A percentile compares a stretch with the other conserved stretches of the same genome.
Evolutionary conservation across 64 coral and sea anemone genomes (phyloP).

Genomic region (Porites australiensis): DNA sequence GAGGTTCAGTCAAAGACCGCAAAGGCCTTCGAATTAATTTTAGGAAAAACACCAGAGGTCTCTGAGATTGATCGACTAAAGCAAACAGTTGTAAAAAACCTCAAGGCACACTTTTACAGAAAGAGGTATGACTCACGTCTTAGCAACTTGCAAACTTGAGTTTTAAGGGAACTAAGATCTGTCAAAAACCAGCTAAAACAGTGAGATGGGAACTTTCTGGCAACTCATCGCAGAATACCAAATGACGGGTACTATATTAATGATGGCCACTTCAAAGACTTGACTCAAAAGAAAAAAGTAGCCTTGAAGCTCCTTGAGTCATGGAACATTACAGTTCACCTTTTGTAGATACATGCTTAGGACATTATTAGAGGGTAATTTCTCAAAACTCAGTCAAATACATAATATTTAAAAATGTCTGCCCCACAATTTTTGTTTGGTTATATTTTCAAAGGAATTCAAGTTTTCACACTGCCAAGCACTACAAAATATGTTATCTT

Average conservation of each 20-base stretch:
- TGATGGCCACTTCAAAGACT: background rate
- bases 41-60: conserved; percentile 20
- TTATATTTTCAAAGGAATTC: too few species aligned
- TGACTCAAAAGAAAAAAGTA: background rate
- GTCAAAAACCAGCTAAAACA: conserved; percentile 16
- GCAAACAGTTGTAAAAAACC: background rate
- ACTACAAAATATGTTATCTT: too few species aligned
- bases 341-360: background rate
- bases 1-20: conserved; percentile 19
- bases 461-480: too few species aligned
- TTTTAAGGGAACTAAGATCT: conserved; percentile 24
- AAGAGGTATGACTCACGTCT: conserved; percentile 6
- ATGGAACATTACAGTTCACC: background rate
- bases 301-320: background rate
- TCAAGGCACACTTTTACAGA: conserved; percentile 18
- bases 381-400: background rate
- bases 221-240: background rate
- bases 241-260: background rate
- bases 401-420: too few species aligned
- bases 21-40: conserved; percentile 21
- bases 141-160: conserved; percentile 17
- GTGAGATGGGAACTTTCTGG: background rate
- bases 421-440: too few species aligned
- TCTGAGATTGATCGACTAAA: conserved; percentile 4
- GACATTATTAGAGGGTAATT: background rate